phyloP scores from a whole-genome alignment of 2,888 invertebrate genomes.

The Pseudococcus longispinus region DNA sequence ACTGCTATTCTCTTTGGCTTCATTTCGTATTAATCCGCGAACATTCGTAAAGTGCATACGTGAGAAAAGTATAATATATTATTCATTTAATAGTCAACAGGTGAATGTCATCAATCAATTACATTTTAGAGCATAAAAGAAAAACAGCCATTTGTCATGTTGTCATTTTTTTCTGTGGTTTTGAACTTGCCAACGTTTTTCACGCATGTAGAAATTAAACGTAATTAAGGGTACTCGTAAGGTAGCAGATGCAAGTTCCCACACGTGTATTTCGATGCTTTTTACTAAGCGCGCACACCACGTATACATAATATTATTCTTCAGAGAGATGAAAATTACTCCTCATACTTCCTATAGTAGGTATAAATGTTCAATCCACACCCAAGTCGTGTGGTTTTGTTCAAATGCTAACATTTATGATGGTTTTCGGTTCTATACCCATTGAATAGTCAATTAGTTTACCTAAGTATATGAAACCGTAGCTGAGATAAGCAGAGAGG shows the following conservation, averaged over 20 bases:
- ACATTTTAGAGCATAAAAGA: constrained; percentile 41
- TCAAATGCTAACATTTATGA: neutral
- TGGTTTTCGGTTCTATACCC: neutral
- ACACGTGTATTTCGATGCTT: neutral
- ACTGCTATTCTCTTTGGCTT: neutral
- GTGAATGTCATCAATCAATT: constrained; percentile 37
- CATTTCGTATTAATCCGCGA: neutral
- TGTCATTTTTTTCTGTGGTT: constrained; percentile 5
- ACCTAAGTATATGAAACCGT: too few relatives aligned
- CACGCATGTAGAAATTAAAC: constrained; percentile 28
- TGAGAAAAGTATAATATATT: neutral
- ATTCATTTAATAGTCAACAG: constrained; percentile 41
- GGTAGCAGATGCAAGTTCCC: constrained; percentile 30
- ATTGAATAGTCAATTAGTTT: neutral
- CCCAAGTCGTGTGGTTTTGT: neutral
- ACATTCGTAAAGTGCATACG: neutral
- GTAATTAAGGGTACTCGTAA: constrained; percentile 22
- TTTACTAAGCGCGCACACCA: neutral
- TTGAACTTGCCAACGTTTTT: constrained; percentile 4
- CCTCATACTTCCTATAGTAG: neutral
- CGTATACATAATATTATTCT: neutral
- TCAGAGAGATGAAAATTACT: neutral
- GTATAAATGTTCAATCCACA: neutral
- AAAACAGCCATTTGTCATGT: constrained; percentile 37
- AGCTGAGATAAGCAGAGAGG: too few relatives aligned